Evolutionary conservation across 2,113 vertebrate species (phyloP).

Genomic region (Colius striatus): DNA sequence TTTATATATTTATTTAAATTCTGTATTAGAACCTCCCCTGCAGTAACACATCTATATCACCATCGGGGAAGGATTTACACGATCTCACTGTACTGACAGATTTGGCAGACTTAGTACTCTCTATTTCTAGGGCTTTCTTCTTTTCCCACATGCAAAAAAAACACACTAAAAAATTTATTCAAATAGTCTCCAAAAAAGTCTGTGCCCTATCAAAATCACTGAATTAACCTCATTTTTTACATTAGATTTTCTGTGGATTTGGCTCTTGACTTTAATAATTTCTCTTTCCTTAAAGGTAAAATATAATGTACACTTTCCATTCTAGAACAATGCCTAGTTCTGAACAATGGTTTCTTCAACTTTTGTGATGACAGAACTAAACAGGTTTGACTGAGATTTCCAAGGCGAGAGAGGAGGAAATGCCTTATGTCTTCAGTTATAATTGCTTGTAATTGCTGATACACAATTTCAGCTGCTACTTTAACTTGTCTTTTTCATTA

Average conservation of each 20-base stretch:
- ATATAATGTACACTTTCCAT: neutral
- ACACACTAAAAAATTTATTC: neutral
- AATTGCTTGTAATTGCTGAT: neutral
- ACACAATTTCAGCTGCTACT: neutral
- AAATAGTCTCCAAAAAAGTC: neutral
- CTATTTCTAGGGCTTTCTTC: neutral
- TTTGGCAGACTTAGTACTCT: neutral
- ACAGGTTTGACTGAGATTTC: neutral
- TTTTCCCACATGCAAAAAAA: neutral
- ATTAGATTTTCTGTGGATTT: neutral
- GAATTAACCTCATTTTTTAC: neutral
- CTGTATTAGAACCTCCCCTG: neutral
- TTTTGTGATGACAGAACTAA: neutral
- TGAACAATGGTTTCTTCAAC: neutral
- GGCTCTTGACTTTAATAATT: neutral
- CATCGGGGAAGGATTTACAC: neutral
- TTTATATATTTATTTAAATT: neutral
- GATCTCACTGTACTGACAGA: neutral
- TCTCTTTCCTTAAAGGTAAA: neutral
- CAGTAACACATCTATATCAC: neutral
- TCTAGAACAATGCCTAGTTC: neutral
- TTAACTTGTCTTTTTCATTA: neutral
- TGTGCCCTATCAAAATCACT: neutral
- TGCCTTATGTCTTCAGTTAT: neutral
- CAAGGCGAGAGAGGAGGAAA: neutral